Evolutionary conservation across 1,140 invertebrate genomes (phyloP), one percentile per base, ranked within the genome.

Genomic region (Helicoverpa armigera): DNA sequence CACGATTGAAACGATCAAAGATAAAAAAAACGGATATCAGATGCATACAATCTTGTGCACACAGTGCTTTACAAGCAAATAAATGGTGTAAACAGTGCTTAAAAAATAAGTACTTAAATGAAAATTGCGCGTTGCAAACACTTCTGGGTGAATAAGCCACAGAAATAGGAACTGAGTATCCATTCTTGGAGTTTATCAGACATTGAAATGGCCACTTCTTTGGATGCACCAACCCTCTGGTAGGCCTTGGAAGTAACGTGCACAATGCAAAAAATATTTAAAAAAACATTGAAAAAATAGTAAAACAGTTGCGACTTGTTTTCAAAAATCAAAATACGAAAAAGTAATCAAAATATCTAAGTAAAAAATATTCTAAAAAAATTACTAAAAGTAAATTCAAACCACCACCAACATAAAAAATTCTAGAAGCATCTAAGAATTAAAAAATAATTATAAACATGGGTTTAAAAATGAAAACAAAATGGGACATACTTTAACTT

Each of bases 331-430:
- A 35, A 43, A 43, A 43, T n/a, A 65, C 14, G 43, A 43, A 14
- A 11, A 31, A 65, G 5, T 43, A 4, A 13, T 31, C 13, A 43
- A 35, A 35, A 63, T 13, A 63, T 16, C 53, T 53, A 13, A 63
- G 31, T n/a, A 65, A 65, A 50, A 48, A 3, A 67, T n/a, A 18
- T 67, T 16, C 63, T 67, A 67, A 43, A 48, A 18, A 50, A n/a
- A n/a, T n/a, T n/a, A n/a, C n/a, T n/a, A n/a, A n/a, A n/a, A n/a
- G n/a, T 43, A 67, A 67, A 67, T 50, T 43, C 9, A 60, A 31
- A 58, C 54, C 54, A 74, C 72, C 72, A 74, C 72, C 72, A 43
- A 74, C 54, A 60, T 13, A 74, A 18, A 43, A 60, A 67, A n/a
- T n/a, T n/a, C 50, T 23, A 70, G 13, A 74, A 74, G 72, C 56